Evolutionary conservation across 2,113 vertebrate species (phyloP).

Genomic region (Protobothrops mucrosquamatus): DNA sequence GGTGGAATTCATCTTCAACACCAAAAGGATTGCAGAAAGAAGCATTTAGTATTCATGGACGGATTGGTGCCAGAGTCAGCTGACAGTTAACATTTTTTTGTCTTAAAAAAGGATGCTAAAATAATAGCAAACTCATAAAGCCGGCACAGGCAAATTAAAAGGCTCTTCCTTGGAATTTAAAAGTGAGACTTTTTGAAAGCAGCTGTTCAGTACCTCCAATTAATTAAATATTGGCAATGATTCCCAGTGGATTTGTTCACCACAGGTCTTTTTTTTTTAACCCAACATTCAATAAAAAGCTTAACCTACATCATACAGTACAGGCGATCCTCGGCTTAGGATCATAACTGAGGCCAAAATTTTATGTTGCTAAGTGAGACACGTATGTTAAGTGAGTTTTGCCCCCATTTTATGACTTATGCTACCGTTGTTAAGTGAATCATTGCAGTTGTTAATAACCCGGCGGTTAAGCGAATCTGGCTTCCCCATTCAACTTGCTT

Average conservation of each 20-base stretch:
- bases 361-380: background rate
- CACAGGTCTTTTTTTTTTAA: too few relatives aligned
- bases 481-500: too few relatives aligned
- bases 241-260: background rate
- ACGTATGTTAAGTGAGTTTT: background rate
- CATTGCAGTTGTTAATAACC: too few relatives aligned
- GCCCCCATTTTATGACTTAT: background rate
- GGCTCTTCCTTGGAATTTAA: background rate
- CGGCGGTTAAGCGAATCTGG: fast-evolving
- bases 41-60: slow-evolving; percentile 23
- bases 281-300: background rate
- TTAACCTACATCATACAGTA: background rate
- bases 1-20: background rate
- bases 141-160: background rate
- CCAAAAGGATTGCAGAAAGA: slow-evolving; percentile 4
- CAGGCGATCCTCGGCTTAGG: background rate
- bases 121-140: background rate
- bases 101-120: background rate
- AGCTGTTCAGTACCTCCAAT: background rate
- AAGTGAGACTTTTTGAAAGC: background rate
- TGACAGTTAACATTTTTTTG: background rate
- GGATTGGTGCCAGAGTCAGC: background rate
- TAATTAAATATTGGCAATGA: too few relatives aligned
- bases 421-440: too few relatives aligned
- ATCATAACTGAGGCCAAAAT: background rate